Percentiles rank a stretch among this genome's conserved stretches.
Evolutionary conservation across 2,113 vertebrate species (phyloP).

Genomic region (Hippocampus comes): DNA sequence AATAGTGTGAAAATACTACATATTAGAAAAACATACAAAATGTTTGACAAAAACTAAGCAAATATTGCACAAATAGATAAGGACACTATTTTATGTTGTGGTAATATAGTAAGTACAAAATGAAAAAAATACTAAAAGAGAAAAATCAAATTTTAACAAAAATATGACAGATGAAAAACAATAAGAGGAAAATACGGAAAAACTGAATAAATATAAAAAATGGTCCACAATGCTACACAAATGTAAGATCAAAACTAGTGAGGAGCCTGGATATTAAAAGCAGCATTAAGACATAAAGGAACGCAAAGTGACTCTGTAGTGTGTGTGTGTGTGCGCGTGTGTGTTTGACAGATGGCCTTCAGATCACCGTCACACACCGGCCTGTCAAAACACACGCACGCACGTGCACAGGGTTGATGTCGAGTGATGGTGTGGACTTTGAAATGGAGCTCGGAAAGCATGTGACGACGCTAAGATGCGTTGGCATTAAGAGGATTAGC

Average conservation of each 20-base stretch:
- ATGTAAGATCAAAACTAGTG: neutral
- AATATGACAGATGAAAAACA: too few relatives aligned
- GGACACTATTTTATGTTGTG: too few relatives aligned
- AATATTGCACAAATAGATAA: too few relatives aligned
- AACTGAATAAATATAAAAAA: too few relatives aligned
- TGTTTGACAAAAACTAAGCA: too few relatives aligned
- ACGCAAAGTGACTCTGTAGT: neutral
- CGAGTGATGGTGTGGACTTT: conserved; percentile 24
- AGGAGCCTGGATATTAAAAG: conserved; percentile 1
- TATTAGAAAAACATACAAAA: too few relatives aligned
- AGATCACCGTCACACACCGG: conserved; percentile 47
- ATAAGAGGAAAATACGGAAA: too few relatives aligned
- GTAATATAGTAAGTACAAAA: too few relatives aligned
- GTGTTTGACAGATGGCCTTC: conserved; percentile 56
- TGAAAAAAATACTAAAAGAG: too few relatives aligned
- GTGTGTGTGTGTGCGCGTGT: neutral
- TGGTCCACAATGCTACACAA: too few relatives aligned
- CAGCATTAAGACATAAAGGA: neutral
- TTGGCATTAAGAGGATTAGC: conserved; percentile 63
- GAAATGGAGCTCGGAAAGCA: conserved; percentile 43
- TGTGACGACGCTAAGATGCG: conserved; percentile 38
- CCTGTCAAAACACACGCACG: conserved; percentile 18
- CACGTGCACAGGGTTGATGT: conserved; percentile 8
- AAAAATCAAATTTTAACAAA: too few relatives aligned
- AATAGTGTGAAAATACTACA: too few relatives aligned